Evolutionary conservation across 2,888 invertebrate species (phyloP), one percentile per base, ranked within the genome.

Genomic region (Entomobrya proxima): DNA sequence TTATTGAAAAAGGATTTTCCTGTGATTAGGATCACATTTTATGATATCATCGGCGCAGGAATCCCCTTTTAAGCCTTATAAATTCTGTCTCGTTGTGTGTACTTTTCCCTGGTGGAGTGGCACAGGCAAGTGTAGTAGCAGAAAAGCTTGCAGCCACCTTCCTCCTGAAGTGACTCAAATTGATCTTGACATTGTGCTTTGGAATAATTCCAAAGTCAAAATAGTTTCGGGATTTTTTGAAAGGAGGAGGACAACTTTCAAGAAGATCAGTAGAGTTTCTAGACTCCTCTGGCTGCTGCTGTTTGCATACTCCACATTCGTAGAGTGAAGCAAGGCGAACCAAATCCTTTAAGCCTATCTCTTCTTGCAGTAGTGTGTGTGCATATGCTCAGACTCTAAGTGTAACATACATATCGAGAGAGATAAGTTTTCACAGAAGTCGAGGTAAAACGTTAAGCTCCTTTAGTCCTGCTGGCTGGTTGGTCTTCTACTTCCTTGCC

Each of bases 181-280:
- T 82, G 82, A 82, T 82, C 64, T 82, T 82, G 82, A 82, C 82
- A 82, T 75, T 82, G 82, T 82, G 82, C 82, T 82, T 75, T 82
- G 82, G 82, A 82, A 75, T 82, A 75, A 82, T 82, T 82, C 82
- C 82, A 82, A 82, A 81, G 81, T 81, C 81, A 81, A 81, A 81
- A 81, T 81, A 74, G 18, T 74, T 72, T 44, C 18, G 15, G 21
- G 1, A 15, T 37, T 37, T 40, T n/a, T n/a, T n/a, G n/a, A n/a
- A n/a, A n/a, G n/a, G 32, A 32, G 32, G 27, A 55, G 11, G 55
- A 55, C 5, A 55, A 32, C 30, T 61, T 61, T 61, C 30, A 32
- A 61, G 30, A 61, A 61, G 58, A 61, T 61, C 58, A 61, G 32
- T 27, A 55, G 55, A 24, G 24, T 55, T 55, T 67, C 18, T 67